A percentile compares a stretch with the other conserved stretches of the same genome.
phyloP scores from a whole-genome alignment of 2,113 vertebrate species.

The Rhinolophus sinicus region DNA sequence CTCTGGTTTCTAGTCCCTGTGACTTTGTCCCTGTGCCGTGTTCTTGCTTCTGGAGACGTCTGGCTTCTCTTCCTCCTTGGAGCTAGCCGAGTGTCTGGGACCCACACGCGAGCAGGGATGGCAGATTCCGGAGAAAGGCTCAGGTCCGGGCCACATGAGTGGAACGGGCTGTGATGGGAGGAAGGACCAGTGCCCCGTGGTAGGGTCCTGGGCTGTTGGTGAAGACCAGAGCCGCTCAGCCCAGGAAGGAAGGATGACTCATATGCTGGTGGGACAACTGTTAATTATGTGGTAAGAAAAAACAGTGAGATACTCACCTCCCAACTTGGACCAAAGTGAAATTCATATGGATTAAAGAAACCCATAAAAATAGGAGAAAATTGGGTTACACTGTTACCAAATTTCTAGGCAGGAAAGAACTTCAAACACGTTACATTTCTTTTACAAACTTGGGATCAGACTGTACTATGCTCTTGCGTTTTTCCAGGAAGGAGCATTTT shows the following conservation, averaged over 20 bases:
- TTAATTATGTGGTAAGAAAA: not conserved
- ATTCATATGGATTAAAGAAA: not conserved
- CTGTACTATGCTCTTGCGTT: not conserved
- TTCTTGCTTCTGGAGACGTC: not conserved
- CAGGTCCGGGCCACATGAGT: too few species aligned
- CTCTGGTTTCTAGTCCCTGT: not conserved
- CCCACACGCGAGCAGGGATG: not conserved
- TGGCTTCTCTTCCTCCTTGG: not conserved
- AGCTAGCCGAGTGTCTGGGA: not conserved
- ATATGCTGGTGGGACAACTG: not conserved
- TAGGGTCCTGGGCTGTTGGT: not conserved
- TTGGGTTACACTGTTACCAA: not conserved
- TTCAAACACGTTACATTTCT: not conserved
- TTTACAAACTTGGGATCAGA: not conserved
- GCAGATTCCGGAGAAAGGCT: not conserved
- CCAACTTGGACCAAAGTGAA: not conserved
- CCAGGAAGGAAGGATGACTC: not conserved
- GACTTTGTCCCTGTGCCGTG: not conserved
- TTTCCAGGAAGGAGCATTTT: not conserved
- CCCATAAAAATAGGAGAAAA: not conserved
- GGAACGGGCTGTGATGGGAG: not conserved
- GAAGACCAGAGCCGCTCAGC: not conserved
- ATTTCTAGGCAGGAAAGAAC: not conserved
- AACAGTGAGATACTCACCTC: not conserved
- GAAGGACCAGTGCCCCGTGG: accelerated